Evolutionary conservation across 2,888 invertebrate species (phyloP).

Genomic region (Phlogophora meticulosa): DNA sequence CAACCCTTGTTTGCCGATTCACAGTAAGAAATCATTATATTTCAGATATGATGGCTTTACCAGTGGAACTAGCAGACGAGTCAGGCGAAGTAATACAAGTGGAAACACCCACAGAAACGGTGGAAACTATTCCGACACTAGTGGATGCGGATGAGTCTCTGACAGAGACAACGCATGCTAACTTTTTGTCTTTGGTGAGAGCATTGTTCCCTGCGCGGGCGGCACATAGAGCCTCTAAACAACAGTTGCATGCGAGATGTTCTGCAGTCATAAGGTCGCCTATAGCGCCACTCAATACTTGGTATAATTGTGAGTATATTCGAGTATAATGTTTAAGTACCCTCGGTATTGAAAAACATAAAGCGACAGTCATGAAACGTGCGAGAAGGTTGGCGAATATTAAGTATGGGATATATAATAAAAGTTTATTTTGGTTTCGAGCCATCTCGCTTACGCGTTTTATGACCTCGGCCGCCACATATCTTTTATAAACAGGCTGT

Average conservation of each 20-base stretch:
- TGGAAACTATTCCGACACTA: conserved; percentile 65
- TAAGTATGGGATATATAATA: not conserved
- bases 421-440: not conserved
- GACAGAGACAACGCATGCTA: conserved; percentile 95
- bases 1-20: not conserved
- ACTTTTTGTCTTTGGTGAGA: conserved; percentile 96
- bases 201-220: conserved; percentile 96
- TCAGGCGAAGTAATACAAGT: conserved; percentile 82
- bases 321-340: too few relatives aligned
- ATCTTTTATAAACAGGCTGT: too few relatives aligned
- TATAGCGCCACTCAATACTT: conserved; percentile 95
- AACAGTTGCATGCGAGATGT: conserved; percentile 94
- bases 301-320: conserved; percentile 92
- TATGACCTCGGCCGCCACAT: not conserved
- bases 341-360: too few relatives aligned
- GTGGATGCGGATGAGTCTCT: conserved; percentile 85
- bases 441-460: too few relatives aligned
- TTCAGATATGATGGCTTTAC: conserved; percentile 94
- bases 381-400: too few relatives aligned
- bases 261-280: conserved; percentile 95
- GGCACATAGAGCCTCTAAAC: conserved; percentile 95
- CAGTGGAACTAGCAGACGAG: conserved; percentile 93
- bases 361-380: too few relatives aligned
- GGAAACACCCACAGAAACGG: conserved; percentile 73
- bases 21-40: conserved; percentile 13